A percentile compares a stretch with the other conserved stretches of the same genome.
phyloP scores from a whole-genome alignment of 1,140 invertebrate species.

The Euura lappo region DNA sequence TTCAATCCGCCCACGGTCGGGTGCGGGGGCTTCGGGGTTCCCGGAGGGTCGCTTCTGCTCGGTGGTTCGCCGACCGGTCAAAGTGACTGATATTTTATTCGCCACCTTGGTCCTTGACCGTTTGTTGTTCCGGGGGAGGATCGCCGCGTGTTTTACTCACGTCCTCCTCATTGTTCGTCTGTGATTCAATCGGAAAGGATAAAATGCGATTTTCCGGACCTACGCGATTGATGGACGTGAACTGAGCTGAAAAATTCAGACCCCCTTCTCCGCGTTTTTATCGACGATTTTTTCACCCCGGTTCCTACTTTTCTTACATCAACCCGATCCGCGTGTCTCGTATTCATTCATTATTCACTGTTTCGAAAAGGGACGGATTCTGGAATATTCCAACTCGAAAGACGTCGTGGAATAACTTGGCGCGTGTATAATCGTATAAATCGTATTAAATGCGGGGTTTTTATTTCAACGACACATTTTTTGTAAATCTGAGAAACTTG shows the following conservation, averaged over 20 bases:
- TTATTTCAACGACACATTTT: no score
- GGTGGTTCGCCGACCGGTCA: neutral
- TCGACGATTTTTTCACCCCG: neutral
- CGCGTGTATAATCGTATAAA: no score
- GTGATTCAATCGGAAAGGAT: neutral
- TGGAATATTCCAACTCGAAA: no score
- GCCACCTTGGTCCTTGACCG: no score
- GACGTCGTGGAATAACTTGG: no score
- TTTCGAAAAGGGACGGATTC: no score
- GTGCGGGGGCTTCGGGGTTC: neutral
- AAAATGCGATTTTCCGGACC: neutral
- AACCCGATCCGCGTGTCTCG: neutral
- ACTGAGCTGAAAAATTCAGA: neutral
- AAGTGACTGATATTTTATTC: no score
- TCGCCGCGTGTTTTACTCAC: neutral
- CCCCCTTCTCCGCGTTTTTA: neutral
- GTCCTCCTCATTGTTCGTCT: neutral
- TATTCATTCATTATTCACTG: neutral
- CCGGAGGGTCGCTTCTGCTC: neutral
- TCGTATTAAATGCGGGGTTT: no score
- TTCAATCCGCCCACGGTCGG: neutral
- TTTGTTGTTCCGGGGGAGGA: no score
- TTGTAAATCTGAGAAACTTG: no score
- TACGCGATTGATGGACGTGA: neutral
- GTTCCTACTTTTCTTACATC: no score